Percentiles rank a stretch among this genome's conserved stretches.
These are phyloP conservation scores for Syngnathus typhle DNA, from an alignment of 2,113 vertebrate species.

Conservation along the genomic window DNA sequence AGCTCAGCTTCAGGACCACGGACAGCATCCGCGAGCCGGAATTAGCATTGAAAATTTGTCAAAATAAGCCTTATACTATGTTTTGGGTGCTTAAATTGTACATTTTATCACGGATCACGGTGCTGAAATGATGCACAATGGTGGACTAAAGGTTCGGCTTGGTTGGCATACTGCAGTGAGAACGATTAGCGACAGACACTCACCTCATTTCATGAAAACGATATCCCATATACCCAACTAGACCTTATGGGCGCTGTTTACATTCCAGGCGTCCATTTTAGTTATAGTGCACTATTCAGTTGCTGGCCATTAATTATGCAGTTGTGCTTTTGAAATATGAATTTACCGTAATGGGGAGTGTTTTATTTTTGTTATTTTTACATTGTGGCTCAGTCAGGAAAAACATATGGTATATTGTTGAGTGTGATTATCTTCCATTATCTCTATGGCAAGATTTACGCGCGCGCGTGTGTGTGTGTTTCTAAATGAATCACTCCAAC, in stretches of 20 bases:
- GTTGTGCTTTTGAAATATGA: conserved; percentile 15
- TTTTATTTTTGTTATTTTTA: not conserved
- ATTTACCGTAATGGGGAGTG: not conserved
- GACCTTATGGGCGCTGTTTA: conserved; percentile 47
- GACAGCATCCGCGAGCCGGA: conserved; percentile 55
- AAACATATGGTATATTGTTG: not conserved
- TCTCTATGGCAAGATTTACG: not conserved
- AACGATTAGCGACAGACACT: not conserved
- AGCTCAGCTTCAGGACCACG: conserved; percentile 69
- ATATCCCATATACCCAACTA: not conserved
- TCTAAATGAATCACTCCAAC: not conserved
- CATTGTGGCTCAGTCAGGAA: not conserved
- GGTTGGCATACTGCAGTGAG: conserved; percentile 19
- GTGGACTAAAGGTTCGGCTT: conserved; percentile 25
- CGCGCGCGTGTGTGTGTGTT: not conserved
- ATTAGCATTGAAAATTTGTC: not conserved
- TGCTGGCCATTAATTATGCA: conserved; percentile 35
- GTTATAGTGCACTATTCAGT: conserved; percentile 26
- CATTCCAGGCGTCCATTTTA: conserved; percentile 60
- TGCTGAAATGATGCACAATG: conserved; percentile 2
- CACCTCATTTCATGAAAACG: not conserved
- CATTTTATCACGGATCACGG: not conserved
- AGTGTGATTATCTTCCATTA: not conserved
- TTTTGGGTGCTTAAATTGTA: not conserved
- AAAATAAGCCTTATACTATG: too few species aligned